Percentiles rank a stretch among this genome's conserved stretches.
These are phyloP conservation scores for Lindbergichthys nudifrons DNA, from an alignment of 2,797 vertebrate species.

Conservation along the genomic window DNA sequence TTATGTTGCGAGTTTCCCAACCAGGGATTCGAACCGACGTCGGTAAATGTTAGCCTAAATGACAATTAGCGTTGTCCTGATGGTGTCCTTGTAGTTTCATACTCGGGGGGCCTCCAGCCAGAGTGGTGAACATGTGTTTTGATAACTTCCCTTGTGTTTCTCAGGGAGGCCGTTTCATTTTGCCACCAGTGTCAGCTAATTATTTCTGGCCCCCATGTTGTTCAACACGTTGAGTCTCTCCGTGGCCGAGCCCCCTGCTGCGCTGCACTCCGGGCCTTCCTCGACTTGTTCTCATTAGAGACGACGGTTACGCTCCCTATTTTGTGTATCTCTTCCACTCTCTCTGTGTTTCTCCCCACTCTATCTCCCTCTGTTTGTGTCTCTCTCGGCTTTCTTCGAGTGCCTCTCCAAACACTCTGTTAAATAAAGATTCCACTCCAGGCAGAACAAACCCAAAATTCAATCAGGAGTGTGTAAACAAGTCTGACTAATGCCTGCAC, in stretches of 20 bases:
- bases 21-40: slow-evolving; percentile 39
- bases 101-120: slow-evolving; percentile 36
- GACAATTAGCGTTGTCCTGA: slow-evolving; percentile 59
- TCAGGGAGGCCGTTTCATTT: slow-evolving; percentile 54
- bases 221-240: slow-evolving; percentile 53
- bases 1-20: slow-evolving; percentile 17
- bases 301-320: slow-evolving; percentile 14
- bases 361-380: slow-evolving; percentile 38
- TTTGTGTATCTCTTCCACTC: slow-evolving; percentile 29
- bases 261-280: slow-evolving; percentile 44
- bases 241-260: slow-evolving; percentile 43
- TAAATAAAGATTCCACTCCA: slow-evolving; percentile 61
- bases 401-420: slow-evolving; percentile 59
- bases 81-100: slow-evolving; percentile 33
- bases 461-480: slow-evolving; percentile 54
- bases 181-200: slow-evolving; percentile 74
- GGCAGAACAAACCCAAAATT: slow-evolving; percentile 60
- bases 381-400: slow-evolving; percentile 49
- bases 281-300: slow-evolving; percentile 65
- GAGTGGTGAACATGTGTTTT: slow-evolving; percentile 71
- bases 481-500: slow-evolving; percentile 40
- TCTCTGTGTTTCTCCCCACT: slow-evolving; percentile 22
- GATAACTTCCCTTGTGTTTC: slow-evolving; percentile 66
- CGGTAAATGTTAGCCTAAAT: slow-evolving; percentile 62
- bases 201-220: slow-evolving; percentile 75